Conservation (phyloP, 2,888 invertebrate species). For the Alloscopus bannaensis region DNA sequence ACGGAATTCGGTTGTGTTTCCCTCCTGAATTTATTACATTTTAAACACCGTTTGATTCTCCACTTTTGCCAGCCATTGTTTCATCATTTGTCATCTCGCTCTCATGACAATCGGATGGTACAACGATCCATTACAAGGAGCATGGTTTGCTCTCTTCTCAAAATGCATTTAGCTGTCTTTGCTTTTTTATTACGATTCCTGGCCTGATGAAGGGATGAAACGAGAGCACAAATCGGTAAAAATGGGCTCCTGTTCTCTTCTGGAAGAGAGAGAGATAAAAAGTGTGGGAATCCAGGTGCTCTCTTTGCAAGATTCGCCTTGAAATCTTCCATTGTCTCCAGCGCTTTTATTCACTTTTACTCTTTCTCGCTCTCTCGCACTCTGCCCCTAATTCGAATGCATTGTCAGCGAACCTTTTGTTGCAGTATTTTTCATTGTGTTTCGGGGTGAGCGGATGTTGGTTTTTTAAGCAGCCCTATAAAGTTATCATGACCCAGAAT, state of each 20-base stretch:
- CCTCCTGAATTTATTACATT: conserved; percentile 16
- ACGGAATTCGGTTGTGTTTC: conserved; percentile 5
- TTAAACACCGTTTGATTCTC: conserved; percentile 5
- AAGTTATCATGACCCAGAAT: too few relatives aligned
- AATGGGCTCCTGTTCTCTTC: neutral
- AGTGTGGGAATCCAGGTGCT: conserved; percentile 72
- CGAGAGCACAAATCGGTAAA: neutral
- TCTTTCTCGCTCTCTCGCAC: neutral
- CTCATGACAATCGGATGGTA: neutral
- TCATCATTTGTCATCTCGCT: conserved; percentile 11
- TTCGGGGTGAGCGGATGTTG: neutral
- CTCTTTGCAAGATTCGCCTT: conserved; percentile 16
- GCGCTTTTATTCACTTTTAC: neutral
- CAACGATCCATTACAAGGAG: too few relatives aligned
- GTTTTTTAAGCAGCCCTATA: neutral
- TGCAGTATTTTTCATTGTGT: neutral
- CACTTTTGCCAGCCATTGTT: conserved; percentile 13
- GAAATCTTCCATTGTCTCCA: conserved; percentile 4
- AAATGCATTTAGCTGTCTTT: neutral
- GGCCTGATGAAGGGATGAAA: neutral
- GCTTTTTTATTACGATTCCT: neutral
- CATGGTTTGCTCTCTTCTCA: too few relatives aligned
- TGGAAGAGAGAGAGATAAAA: conserved; percentile 35
- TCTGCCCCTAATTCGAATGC: neutral
- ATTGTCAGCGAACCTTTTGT: neutral